These are phyloP conservation scores for Myotis brandtii DNA, from an alignment of 2,113 vertebrate species.

Conservation along the genomic window DNA sequence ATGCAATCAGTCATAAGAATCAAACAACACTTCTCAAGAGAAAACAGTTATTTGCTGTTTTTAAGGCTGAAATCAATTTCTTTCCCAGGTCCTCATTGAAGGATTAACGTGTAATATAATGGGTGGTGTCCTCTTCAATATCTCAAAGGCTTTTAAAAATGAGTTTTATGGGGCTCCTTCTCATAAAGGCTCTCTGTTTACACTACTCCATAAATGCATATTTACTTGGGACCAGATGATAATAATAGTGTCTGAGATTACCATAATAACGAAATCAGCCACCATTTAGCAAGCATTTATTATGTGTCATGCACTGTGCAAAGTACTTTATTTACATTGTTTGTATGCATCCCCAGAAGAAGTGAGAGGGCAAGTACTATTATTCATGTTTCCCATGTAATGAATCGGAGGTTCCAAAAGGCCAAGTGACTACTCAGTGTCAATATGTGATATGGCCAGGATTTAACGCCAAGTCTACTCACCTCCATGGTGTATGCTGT, in stretches of 20 bases:
- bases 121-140: background rate
- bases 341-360: background rate
- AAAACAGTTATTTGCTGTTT: background rate
- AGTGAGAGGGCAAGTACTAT: background rate
- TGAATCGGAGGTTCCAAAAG: background rate
- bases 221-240: conserved; percentile 33
- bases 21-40: background rate
- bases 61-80: background rate
- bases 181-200: conserved; percentile 28
- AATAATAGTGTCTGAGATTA: conserved; percentile 27
- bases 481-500: background rate
- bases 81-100: background rate
- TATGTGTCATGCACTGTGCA: background rate
- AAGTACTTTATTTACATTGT: background rate
- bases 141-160: conserved; percentile 16
- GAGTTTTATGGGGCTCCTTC: conserved; percentile 12
- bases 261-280: conserved; percentile 35
- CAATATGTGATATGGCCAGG: background rate
- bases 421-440: background rate
- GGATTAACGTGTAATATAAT: background rate
- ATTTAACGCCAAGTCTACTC: background rate
- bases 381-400: background rate
- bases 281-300: background rate
- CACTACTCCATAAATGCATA: background rate
- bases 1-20: background rate